A percentile compares a stretch with the other conserved stretches of the same genome.
Conservation (phyloP, 1,140 invertebrate species). For the Drosophila nigromelanica region DNA sequence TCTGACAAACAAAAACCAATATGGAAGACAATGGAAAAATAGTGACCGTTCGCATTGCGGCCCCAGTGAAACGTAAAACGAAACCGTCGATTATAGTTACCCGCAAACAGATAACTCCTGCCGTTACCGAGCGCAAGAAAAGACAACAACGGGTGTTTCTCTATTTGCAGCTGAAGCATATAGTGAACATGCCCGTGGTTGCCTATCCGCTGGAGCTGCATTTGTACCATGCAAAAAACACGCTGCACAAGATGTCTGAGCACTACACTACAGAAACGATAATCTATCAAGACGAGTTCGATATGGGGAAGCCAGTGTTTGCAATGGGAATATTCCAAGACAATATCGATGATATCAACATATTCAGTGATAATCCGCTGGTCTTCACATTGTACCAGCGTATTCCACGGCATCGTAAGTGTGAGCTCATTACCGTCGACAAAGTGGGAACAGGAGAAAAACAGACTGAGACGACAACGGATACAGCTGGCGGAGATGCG, state of each 20-base stretch:
- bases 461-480: not conserved
- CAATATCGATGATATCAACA: conserved; percentile 68
- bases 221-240: conserved; percentile 59
- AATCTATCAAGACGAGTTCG: conserved; percentile 61
- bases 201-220: conserved; percentile 62
- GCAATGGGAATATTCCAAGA: conserved; percentile 65
- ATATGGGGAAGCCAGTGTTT: conserved; percentile 50
- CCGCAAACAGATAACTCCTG: not conserved
- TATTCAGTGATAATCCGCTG: conserved; percentile 69
- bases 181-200: conserved; percentile 47
- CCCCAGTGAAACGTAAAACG: not conserved
- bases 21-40: not conserved
- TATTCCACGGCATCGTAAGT: conserved; percentile 46
- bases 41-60: too few species aligned
- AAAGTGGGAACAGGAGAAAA: not conserved
- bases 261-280: conserved; percentile 66
- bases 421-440: not conserved
- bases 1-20: not conserved
- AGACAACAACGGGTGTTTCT: conserved; percentile 54
- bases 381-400: conserved; percentile 63
- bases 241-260: conserved; percentile 69
- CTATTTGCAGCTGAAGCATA: conserved; percentile 64
- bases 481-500: not conserved
- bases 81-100: too few species aligned
- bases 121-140: not conserved